Base-by-base conservation (phyloP, 2,797 vertebrate species). In the Octomys mimax region DNA sequence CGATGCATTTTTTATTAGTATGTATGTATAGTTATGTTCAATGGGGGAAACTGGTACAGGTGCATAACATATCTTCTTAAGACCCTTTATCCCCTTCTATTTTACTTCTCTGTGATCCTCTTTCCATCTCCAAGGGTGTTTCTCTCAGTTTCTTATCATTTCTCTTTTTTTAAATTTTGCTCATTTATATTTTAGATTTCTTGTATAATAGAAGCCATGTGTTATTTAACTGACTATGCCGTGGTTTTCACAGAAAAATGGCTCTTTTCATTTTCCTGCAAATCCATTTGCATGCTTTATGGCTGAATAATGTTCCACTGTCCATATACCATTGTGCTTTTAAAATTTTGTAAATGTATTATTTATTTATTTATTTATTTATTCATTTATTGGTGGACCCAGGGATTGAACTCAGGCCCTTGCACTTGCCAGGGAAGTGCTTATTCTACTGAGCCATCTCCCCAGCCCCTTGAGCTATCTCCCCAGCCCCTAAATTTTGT, bases 1-100 rank as follows among this genome's bases (percentile, higher is more conserved):
- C n/a, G n/a, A n/a, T n/a, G n/a, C n/a, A n/a, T 64, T 87, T 95
- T 94, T 94, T 49, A 49, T 49, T 77, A 77, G 42, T 49, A 42
- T 49, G 31, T 11, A 49, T 77, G 42, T 77, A 26, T 42, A 77
- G 1, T 77, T 46, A 49, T 49, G 26, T 77, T 77, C 42, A 77
- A 16, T 49, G 33, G 33, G 31, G 12, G 49, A 6, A 79, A 54
- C 18, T 31, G 16, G 18, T 33, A 79, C 28, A 52, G 46, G 8
- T 7, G 8, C 18, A 33, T 31, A 52, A 33, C 8, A 19, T 52
- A 52, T 78, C 46, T 79, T 31, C 54, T 52, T 54, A 49, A 49
- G 9, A 18, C 77, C 31, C 31, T 77, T 77, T 77, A 49, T 26
- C 22, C 6, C 10, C 42, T 46, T 42, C 39, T 52, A 18, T 49